A percentile compares a stretch with the other conserved stretches of the same genome.
phyloP scores from a whole-genome alignment of 2,888 invertebrate genomes.

The Xanthostigma xanthostigma region DNA sequence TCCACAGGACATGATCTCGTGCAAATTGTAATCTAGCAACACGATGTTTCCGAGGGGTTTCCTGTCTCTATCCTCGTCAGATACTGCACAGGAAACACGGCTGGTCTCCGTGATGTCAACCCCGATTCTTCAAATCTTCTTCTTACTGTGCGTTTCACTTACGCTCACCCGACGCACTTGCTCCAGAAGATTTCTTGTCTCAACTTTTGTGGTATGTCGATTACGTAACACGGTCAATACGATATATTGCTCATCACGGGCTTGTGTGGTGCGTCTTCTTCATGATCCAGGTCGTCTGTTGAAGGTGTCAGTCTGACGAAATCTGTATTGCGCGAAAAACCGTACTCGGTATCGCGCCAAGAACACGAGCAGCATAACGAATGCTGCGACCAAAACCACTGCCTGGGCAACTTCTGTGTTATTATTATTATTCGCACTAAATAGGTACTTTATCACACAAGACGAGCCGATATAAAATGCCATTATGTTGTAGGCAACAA shows the following conservation, averaged over 20 bases:
- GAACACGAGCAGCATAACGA: no score
- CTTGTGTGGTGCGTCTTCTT: slow-evolving; percentile 4
- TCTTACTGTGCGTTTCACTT: slow-evolving; percentile 15
- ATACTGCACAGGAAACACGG: neutral
- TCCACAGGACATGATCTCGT: slow-evolving; percentile 2
- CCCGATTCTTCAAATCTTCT: slow-evolving; percentile 4
- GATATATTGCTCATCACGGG: slow-evolving; percentile 3
- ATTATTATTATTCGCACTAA: no score
- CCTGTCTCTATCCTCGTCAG: no score
- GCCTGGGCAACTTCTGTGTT: no score
- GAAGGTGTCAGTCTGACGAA: slow-evolving; percentile 12
- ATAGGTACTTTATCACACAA: no score
- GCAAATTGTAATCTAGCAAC: slow-evolving; percentile 1
- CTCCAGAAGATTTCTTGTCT: neutral
- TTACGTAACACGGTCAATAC: slow-evolving; percentile 1
- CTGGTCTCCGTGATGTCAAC: neutral
- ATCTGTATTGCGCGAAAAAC: no score
- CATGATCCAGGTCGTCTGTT: slow-evolving; percentile 8
- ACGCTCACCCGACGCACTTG: slow-evolving; percentile 8
- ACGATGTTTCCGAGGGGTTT: neutral
- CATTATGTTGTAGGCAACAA: no score
- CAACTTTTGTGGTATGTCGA: neutral
- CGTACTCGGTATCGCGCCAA: no score
- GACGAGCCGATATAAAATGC: no score
- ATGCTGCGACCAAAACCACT: no score